Base-by-base conservation (phyloP, 2,797 vertebrate species). In the Lepilemur septentrionalis region DNA sequence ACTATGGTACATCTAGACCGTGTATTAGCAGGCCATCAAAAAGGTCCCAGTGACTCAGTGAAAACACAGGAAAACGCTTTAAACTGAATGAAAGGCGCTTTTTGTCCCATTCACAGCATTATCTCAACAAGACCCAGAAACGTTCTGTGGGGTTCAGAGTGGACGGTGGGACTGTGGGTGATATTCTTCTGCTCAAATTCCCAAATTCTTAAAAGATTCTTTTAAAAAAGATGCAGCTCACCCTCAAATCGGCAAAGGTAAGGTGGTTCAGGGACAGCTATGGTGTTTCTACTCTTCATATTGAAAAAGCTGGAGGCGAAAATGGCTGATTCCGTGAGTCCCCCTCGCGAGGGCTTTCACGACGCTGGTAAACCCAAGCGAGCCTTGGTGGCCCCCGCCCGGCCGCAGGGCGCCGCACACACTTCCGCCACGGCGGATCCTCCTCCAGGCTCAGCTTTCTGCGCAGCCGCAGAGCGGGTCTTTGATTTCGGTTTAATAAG, bases 1-100 rank as follows among this genome's bases (percentile, higher is more conserved):
- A 43, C 32, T 61, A 32, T 0, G 22, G 72, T 32, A 20, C 2
- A 14, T 50, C 32, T 23, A n/a, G 0, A 10, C 13, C 14, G 28
- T 10, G 0, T 30, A 48, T 52, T 0, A 73, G 23, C 20, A 25
- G 9, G 50, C 32, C 22, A 28, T 57, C 57, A 30, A 61, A 72
- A 55, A 50, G 23, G 10, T 52, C 46, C 32, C 38, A 35, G n/a
- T 72, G 30, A 63, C 61, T 22, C 15, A 76, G 22, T 10, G 63
- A 41, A 63, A 38, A 32, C 46, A 48, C 6, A 30, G 63, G 46
- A 50, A 89, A 76, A n/a, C 25, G 4, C 5, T 25, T 43, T n/a
- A 30, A n/a, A 81, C 6, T 28, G 32, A 83, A 50, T 61, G 70
- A 50, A 78, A 46, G 14, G 25, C 4, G 69, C 7, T 18, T 55